Evolutionary conservation across 2,113 vertebrate genomes (phyloP).

Genomic region (Phyllopteryx taeniolatus): DNA sequence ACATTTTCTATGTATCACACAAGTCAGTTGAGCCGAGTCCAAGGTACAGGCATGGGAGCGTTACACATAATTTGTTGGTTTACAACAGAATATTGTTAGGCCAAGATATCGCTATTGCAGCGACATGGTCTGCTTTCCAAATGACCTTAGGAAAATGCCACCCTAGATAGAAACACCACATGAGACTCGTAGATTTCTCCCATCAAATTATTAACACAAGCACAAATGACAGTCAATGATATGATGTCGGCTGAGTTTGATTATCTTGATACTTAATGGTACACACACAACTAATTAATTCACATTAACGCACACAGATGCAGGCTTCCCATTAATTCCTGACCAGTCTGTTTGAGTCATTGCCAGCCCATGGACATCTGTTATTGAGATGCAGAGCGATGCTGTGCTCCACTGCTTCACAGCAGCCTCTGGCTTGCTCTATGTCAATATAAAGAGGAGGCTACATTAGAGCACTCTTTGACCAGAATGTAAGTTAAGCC

Average conservation of each 20-base stretch:
- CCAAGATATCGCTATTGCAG: neutral
- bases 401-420: conserved; percentile 29
- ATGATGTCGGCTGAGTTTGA: neutral
- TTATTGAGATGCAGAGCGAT: conserved; percentile 44
- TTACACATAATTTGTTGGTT: neutral
- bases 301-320: neutral
- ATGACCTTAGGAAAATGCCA: neutral
- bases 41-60: neutral
- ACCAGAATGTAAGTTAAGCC: conserved; percentile 10
- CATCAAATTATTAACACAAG: conserved; percentile 1
- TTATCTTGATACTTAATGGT: neutral
- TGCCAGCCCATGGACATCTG: conserved; percentile 30
- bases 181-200: neutral
- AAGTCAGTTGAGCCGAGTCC: neutral
- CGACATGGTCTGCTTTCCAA: neutral
- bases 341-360: conserved; percentile 33
- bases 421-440: conserved; percentile 32
- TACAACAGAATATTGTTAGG: too few species aligned
- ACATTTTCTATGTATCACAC: neutral
- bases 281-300: conserved; percentile 1
- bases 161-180: neutral
- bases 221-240: neutral
- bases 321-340: conserved; percentile 33
- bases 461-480: conserved; percentile 28
- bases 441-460: conserved; percentile 27